These are phyloP conservation scores for Stichopus chloronotus DNA, from an alignment of 35 echinoderm and acorn worm species.

Conservation along the genomic window DNA sequence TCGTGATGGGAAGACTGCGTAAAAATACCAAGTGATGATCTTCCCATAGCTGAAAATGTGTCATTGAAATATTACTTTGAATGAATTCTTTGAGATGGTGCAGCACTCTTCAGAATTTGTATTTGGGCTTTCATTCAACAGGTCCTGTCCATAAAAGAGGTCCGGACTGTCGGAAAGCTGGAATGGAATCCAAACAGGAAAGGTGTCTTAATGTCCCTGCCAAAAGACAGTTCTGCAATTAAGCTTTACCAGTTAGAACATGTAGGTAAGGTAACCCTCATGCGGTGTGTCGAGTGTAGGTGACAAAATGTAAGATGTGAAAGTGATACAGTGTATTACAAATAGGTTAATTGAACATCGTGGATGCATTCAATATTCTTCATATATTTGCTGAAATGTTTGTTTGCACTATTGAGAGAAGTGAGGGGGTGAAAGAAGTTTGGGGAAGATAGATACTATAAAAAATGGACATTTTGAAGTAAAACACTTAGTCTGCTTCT, in stretches of 20 bases:
- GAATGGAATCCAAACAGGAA: conserved; percentile 78
- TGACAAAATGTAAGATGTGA: not conserved
- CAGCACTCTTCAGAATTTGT: no score
- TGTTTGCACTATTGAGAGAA: no score
- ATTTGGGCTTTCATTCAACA: not conserved
- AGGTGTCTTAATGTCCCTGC: conserved; percentile 72
- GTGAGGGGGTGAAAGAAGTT: no score
- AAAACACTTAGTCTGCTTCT: no score
- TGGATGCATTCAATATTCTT: not conserved
- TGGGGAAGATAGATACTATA: no score
- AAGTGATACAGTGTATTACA: not conserved
- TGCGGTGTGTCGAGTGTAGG: not conserved
- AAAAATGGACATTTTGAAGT: no score
- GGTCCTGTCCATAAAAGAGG: conserved; percentile 78
- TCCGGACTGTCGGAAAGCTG: conserved; percentile 71
- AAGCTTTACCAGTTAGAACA: conserved; percentile 93
- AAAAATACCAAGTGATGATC: not conserved
- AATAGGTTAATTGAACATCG: no score
- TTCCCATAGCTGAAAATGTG: no score
- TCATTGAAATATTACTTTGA: no score
- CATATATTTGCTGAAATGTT: not conserved
- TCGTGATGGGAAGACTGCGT: not conserved
- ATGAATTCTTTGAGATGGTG: no score
- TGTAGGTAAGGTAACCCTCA: conserved; percentile 67
- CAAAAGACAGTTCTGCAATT: conserved; percentile 74